These are phyloP conservation scores for Xanthostigma xanthostigma DNA, from an alignment of 2,888 invertebrate species.

Conservation along the genomic window DNA sequence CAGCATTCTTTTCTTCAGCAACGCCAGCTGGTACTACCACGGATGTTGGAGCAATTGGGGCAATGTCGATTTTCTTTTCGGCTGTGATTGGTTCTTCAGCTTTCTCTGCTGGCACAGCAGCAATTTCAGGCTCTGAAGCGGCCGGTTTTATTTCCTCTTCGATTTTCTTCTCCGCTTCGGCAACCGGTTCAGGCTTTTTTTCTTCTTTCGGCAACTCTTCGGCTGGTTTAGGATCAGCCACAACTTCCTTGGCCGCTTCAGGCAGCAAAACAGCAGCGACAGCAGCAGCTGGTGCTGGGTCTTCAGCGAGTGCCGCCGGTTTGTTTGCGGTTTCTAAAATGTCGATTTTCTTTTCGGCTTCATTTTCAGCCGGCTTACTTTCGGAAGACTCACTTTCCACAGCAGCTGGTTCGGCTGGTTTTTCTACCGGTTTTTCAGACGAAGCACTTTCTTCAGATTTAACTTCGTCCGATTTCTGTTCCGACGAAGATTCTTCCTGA, in stretches of 20 bases:
- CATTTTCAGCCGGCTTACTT: not conserved
- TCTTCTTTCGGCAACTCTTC: slow-evolving; percentile 15
- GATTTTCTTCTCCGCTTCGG: slow-evolving; percentile 7
- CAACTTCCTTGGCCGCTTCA: slow-evolving; percentile 14
- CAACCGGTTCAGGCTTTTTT: slow-evolving; percentile 16
- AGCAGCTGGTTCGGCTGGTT: slow-evolving; percentile 12
- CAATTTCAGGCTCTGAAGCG: not conserved
- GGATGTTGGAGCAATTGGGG: not conserved
- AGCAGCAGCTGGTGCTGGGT: not conserved
- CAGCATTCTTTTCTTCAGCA: not conserved
- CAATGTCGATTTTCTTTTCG: slow-evolving; percentile 16
- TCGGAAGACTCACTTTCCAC: no score
- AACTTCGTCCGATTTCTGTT: not conserved
- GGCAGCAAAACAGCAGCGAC: not conserved
- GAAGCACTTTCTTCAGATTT: slow-evolving; percentile 4
- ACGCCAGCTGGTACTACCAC: not conserved
- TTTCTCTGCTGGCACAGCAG: slow-evolving; percentile 7
- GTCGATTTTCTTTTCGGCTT: slow-evolving; percentile 2
- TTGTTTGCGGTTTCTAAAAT: slow-evolving; percentile 1
- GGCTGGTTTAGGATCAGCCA: slow-evolving; percentile 19
- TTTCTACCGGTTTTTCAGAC: slow-evolving; percentile 17
- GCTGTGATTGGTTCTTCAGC: slow-evolving; percentile 9
- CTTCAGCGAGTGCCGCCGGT: slow-evolving; percentile 5
- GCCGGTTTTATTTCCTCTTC: slow-evolving; percentile 13
- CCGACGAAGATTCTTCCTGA: slow-evolving; percentile 10